Base-by-base conservation (phyloP, 2,113 vertebrate species). In the Pristiophorus japonicus region DNA sequence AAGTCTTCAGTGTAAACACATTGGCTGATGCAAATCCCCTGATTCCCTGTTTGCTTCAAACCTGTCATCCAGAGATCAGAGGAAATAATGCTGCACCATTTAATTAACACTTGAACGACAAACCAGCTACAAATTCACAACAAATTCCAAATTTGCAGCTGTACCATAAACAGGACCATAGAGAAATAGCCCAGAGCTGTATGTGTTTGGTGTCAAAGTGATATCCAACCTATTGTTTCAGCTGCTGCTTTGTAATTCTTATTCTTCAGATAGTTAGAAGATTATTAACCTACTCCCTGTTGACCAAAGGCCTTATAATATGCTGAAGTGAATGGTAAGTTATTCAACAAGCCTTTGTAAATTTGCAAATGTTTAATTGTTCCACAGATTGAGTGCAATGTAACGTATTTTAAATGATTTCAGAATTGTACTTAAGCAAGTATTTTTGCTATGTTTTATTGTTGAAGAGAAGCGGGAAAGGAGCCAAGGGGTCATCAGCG, bases 21-120 rank as follows among this genome's bases (percentile, higher is more conserved):
- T 70, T 70, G 45, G 87, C 87, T 59, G 27, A 11, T 90, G 87
- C 12, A 59, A 90, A 90, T 90, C 87, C 47, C 66, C 12, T 70
- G 93, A 94, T 70, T 47, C 66, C 27, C 16, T 63, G 55, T 63
- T n/a, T 91, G 59, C n/a, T 22, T 92, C 65, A 92, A 92, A 92
- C 7, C 34, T 92, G n/a, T 94, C 65, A 51, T 94, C 42, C 92
- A 51, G 93, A 70, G 63, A 47, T 27, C 63, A 94, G n/a, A 67
- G n/a, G 24, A 42, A 94, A 65, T 55, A 59, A 90, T 90, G 30
- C 24, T 55, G 24, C 30, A 90, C 63, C 65, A 67, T 94, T 94
- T 94, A 94, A 94, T 94, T 94, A 94, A n/a, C 38, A 45, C 7
- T 63, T 94, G 45, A 42, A 94, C 66, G 30, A 18, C 93, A 70